A percentile compares a stretch with the other conserved stretches of the same genome.
These are phyloP conservation scores for Drosophila sturtevanti DNA, from an alignment of 1,140 invertebrate genomes.

Conservation along the genomic window DNA sequence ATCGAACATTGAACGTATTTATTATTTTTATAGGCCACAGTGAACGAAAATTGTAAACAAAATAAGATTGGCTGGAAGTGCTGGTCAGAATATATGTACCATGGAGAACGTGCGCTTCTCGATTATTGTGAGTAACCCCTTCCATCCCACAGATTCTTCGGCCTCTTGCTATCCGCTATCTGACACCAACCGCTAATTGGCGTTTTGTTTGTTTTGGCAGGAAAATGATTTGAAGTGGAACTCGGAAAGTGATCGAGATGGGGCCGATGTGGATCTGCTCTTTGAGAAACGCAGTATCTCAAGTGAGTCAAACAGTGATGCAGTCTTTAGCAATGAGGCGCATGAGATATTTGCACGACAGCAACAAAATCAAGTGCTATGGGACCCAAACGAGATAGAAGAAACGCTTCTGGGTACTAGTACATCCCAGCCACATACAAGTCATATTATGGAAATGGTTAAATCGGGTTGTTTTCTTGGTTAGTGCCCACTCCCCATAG, in stretches of 20 bases:
- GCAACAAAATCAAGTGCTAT: conserved; percentile 81
- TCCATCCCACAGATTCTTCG: background rate
- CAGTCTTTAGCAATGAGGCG: conserved; percentile 78
- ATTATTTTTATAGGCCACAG: conserved; percentile 56
- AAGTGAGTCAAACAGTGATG: conserved; percentile 83
- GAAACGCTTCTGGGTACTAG: conserved; percentile 73
- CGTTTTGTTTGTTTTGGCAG: conserved; percentile 57
- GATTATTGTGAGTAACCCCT: conserved; percentile 73
- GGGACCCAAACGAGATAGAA: conserved; percentile 81
- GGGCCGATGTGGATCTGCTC: conserved; percentile 61
- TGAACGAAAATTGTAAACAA: conserved; percentile 49
- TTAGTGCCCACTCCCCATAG: conserved; percentile 12
- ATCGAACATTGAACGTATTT: conserved; percentile 38
- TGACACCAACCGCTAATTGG: conserved; percentile 14
- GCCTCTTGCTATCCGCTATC: background rate
- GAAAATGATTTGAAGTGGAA: conserved; percentile 82
- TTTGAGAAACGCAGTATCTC: conserved; percentile 83
- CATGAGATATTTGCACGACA: conserved; percentile 72
- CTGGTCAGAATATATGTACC: conserved; percentile 26
- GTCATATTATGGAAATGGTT: conserved; percentile 83
- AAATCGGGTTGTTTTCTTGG: conserved; percentile 81
- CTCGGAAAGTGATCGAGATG: conserved; percentile 64
- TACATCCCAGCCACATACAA: conserved; percentile 81
- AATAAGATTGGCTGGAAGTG: conserved; percentile 39
- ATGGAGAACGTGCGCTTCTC: conserved; percentile 82